Percentiles rank a stretch among this genome's conserved stretches.
phyloP scores from a whole-genome alignment of 2,113 vertebrate genomes.

The Pelobates fuscus region DNA sequence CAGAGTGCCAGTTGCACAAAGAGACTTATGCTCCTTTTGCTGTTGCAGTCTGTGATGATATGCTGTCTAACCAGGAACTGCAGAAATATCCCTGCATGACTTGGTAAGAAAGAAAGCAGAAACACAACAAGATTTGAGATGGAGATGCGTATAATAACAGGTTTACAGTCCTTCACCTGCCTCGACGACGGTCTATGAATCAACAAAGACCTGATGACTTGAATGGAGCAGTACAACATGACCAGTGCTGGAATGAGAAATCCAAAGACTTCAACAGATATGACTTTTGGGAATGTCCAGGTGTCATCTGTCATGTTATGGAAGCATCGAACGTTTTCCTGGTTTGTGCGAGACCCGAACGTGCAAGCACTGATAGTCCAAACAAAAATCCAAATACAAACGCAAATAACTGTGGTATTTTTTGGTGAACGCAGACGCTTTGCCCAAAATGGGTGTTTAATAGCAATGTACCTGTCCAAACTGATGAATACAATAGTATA shows the following conservation, averaged over 20 bases:
- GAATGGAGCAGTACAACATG: slow-evolving; percentile 74
- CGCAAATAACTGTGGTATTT: slow-evolving; percentile 64
- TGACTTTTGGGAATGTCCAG: slow-evolving; percentile 71
- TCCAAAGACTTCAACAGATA: slow-evolving; percentile 77
- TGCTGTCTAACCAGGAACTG: slow-evolving; percentile 83
- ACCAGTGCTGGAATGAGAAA: slow-evolving; percentile 77
- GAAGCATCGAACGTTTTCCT: slow-evolving; percentile 64
- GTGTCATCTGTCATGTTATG: slow-evolving; percentile 67
- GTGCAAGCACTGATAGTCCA: slow-evolving; percentile 63
- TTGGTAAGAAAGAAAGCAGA: slow-evolving; percentile 81
- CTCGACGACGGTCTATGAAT: slow-evolving; percentile 1
- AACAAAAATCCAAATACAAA: slow-evolving; percentile 71
- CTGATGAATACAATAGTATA: slow-evolving; percentile 85
- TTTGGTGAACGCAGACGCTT: slow-evolving; percentile 71
- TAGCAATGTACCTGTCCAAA: slow-evolving; percentile 80
- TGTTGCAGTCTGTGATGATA: slow-evolving; percentile 67
- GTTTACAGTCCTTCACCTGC: slow-evolving; percentile 30
- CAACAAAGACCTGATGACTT: slow-evolving; percentile 69
- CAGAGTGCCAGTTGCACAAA: slow-evolving; percentile 81
- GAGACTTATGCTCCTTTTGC: slow-evolving; percentile 69
- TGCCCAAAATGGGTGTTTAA: slow-evolving; percentile 73
- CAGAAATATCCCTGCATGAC: slow-evolving; percentile 80
- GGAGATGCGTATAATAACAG: slow-evolving; percentile 73
- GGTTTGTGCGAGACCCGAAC: slow-evolving; percentile 58
- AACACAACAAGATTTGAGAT: slow-evolving; percentile 79